phyloP scores from a whole-genome alignment of 2,888 invertebrate genomes.

The Mesorhabditis spiculigera region DNA sequence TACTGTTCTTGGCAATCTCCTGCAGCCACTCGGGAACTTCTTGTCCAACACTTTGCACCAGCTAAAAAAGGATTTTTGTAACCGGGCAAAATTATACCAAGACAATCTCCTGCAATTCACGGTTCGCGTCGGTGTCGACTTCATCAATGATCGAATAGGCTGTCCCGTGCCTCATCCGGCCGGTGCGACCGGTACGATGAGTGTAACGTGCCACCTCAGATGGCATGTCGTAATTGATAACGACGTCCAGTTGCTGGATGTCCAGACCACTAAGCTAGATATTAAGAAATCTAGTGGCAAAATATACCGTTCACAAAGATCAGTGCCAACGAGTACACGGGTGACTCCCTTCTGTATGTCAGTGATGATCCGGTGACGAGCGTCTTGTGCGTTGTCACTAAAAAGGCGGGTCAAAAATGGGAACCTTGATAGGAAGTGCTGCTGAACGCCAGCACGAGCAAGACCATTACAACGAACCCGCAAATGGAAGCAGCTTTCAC shows the following conservation, averaged over 20 bases:
- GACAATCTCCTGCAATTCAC: conserved; percentile 20
- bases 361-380: conserved; percentile 72
- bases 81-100: conserved; percentile 16
- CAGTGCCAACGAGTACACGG: conserved; percentile 84
- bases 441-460: neutral
- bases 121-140: conserved; percentile 8
- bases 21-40: conserved; percentile 6
- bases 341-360: conserved; percentile 70
- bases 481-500: conserved; percentile 26
- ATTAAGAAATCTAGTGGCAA: neutral
- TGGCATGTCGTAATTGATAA: conserved; percentile 64
- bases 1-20: neutral
- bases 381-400: conserved; percentile 70
- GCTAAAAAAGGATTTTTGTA: neutral
- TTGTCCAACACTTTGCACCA: neutral
- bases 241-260: conserved; percentile 71
- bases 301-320: conserved; percentile 77
- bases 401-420: conserved; percentile 11
- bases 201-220: conserved; percentile 58
- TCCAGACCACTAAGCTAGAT: conserved; percentile 72
- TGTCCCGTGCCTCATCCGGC: conserved; percentile 58
- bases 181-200: conserved; percentile 65
- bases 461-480: conserved; percentile 21
- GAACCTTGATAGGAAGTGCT: neutral
- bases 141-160: conserved; percentile 34